Conservation (phyloP, 2,113 vertebrate species). For the Trinectes maculatus region DNA sequence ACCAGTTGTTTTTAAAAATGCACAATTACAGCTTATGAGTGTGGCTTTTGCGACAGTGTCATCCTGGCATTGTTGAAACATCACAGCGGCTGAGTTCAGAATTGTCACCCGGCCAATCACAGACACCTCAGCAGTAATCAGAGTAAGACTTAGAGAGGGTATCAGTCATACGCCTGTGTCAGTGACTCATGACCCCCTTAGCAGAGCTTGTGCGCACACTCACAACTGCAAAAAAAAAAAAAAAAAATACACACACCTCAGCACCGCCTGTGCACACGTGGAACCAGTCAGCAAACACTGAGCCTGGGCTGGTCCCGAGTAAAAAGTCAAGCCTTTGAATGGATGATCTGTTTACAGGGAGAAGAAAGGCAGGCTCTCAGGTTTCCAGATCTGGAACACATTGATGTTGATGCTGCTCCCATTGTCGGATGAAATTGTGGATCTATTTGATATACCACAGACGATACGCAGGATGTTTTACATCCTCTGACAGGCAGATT, state of each 20-base stretch:
- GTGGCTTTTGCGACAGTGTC: slow-evolving; percentile 62
- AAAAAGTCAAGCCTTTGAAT: slow-evolving; percentile 75
- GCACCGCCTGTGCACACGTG: slow-evolving; percentile 74
- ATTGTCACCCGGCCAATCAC: slow-evolving; percentile 70
- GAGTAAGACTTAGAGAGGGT: slow-evolving; percentile 70
- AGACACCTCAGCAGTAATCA: slow-evolving; percentile 77
- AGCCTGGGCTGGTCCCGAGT: slow-evolving; percentile 68
- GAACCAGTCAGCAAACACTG: slow-evolving; percentile 77
- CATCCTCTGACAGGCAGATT: slow-evolving; percentile 33
- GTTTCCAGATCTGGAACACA: slow-evolving; percentile 78
- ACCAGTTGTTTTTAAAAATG: slow-evolving; percentile 63
- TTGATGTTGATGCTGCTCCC: slow-evolving; percentile 70
- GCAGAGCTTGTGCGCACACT: slow-evolving; percentile 19
- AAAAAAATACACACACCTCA: slow-evolving; percentile 52
- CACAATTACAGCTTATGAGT: slow-evolving; percentile 67
- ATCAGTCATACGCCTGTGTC: slow-evolving; percentile 65
- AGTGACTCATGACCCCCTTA: slow-evolving; percentile 76
- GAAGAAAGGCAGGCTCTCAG: slow-evolving; percentile 73
- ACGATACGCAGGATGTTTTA: slow-evolving; percentile 59
- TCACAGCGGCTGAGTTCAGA: slow-evolving; percentile 56
- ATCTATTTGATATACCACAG: slow-evolving; percentile 73
- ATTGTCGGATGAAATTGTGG: slow-evolving; percentile 71
- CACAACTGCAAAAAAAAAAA: slow-evolving; percentile 1
- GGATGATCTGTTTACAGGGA: slow-evolving; percentile 80
- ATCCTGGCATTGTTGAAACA: slow-evolving; percentile 62